Base-by-base conservation (phyloP, 2,888 invertebrate genomes). In the Calliopum simillimum region DNA sequence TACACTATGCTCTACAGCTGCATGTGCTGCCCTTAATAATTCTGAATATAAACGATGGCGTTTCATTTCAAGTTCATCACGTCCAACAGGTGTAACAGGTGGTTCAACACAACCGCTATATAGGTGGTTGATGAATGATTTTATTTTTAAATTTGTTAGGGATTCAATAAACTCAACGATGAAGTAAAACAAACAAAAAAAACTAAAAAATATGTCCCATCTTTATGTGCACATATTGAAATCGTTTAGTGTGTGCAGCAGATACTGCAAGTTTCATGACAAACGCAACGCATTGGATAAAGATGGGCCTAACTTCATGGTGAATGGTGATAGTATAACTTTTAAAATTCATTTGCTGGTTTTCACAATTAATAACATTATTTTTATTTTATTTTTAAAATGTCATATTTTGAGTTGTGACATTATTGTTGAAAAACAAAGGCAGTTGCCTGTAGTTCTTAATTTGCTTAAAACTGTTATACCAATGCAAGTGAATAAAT, bases 21-120 rank as follows among this genome's bases (percentile, higher is more conserved):
- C 91, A 80, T 91, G 90, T 56, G 93, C 91, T 77, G 92, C 92
- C 78, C 90, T 89, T 75, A 94, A 89, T 71, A 94, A 88, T 81
- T 94, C 94, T 67, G 93, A 92, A 86, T 93, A 93, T 85, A 94
- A 91, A 78, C 93, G 88, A 84, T 93, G 93, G 70, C 93, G 88
- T 74, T 92, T 89, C 77, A 94, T 85, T 74, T 93, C 94, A 77
- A 94, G 86, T 82, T 94, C 93, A 85, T 94, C 94, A 71, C 92
- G 90, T 68, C 93, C 93, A 58, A 94, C 91, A 16, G 93, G 94
- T 70, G 93, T 93, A 69, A 92, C 93, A 59, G 93, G 93, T 75
- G 84, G 89, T 85, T 85, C 88, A 82, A 81, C 81, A 79, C 84
- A 84, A 75, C 84, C 84, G 76, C 84, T 82, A 76, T 82, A 76